Evolutionary conservation across 2,797 vertebrate genomes (phyloP), one percentile per base, ranked within the genome.

Genomic region (Anguilla marmorata): DNA sequence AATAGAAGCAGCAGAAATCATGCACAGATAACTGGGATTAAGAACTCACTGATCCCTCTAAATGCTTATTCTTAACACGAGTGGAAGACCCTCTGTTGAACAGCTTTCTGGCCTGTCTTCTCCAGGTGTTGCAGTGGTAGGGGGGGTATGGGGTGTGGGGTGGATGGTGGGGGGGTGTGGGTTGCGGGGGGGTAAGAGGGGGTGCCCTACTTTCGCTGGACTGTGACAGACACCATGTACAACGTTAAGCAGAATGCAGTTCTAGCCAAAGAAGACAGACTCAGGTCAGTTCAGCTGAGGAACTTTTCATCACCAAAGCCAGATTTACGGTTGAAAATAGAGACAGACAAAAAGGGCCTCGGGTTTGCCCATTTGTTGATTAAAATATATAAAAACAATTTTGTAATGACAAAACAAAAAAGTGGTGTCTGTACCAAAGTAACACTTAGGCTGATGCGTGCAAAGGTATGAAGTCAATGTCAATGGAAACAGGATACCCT

Each of bases 21-120:
- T 86, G 88, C 90, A 89, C 76, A 84, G 90, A 92, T 87, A 91
- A 91, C 90, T 88, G 90, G 92, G 90, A 93, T 94, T 92, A 92
- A 84, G 85, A 93, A 90, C 90, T 91, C 88, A 90, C 90, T 93
- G 92, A 90, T 93, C 89, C 89, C 89, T 90, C 84, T 52, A 91
- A 92, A 92, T 92, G 86, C 88, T 86, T 84, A 60, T 88, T 89
- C 86, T 90, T 91, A 85, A 54, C 88, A 86, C 3, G 76, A 90
- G 90, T 90, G 79, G 89, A 85, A 90, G 85, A 91, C 86, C 90
- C 87, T 91, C 89, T 91, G 90, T 60, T 86, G 58, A 90, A 91
- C 90, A 91, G 94, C 90, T 95, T 94, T 93, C 83, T 91, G 80
- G 33, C 9, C 69, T 37, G 6, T 95, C 93, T 93, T 95, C 95